Conservation (phyloP, 2,888 invertebrate species). For the Lasioglossum oenotherae region DNA sequence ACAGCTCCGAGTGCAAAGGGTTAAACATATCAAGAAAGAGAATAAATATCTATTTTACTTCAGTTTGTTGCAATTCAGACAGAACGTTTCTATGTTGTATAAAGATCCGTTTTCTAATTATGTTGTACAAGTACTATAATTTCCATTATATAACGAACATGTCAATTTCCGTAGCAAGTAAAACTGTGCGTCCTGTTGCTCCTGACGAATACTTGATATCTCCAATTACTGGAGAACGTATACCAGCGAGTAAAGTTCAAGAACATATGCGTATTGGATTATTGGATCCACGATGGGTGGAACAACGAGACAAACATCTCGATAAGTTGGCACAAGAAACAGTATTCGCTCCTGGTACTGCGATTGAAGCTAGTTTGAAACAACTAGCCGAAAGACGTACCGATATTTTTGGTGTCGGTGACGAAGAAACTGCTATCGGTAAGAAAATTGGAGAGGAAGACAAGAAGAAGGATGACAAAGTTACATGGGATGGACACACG, state of each 20-base stretch:
- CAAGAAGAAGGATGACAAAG: constrained; percentile 94
- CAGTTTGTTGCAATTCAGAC: too few species aligned
- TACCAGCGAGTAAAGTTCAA: constrained; percentile 98
- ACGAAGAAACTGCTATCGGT: constrained; percentile 99
- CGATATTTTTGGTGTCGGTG: constrained; percentile 99
- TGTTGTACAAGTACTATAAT: background rate
- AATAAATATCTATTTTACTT: too few species aligned
- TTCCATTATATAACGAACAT: background rate
- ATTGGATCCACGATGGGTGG: constrained; percentile 98
- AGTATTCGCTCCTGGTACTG: constrained; percentile 91
- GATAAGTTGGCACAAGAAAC: constrained; percentile 97
- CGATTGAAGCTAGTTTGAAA: constrained; percentile 98
- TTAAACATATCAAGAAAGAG: too few species aligned
- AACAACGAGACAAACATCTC: constrained; percentile 96
- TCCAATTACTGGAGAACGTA: constrained; percentile 98
- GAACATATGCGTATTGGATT: constrained; percentile 99
- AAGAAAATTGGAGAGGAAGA: constrained; percentile 97
- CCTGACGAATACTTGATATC: constrained; percentile 97
- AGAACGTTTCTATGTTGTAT: too few species aligned
- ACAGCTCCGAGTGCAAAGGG: too few species aligned
- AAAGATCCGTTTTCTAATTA: too few species aligned
- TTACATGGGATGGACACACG: constrained; percentile 99
- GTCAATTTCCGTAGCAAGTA: constrained; percentile 43
- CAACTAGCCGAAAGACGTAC: constrained; percentile 99
- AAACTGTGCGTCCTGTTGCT: constrained; percentile 86